Conservation (phyloP, 2,113 vertebrate genomes). For the Pleuronectes platessa region DNA sequence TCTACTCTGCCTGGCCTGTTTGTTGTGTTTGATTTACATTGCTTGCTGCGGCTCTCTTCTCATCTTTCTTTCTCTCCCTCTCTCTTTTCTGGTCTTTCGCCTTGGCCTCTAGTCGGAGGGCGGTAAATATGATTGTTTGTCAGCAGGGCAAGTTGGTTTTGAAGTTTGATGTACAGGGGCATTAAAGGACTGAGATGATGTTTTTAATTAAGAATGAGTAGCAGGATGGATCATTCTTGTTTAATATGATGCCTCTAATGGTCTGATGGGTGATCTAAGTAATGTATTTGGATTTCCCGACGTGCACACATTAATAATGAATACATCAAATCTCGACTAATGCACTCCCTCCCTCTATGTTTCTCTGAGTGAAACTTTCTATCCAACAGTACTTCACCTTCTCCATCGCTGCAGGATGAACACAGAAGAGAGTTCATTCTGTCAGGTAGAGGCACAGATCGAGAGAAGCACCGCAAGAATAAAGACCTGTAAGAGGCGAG, state of each 20-base stretch:
- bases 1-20: conserved; percentile 22
- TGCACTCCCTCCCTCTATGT: background rate
- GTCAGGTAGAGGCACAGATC: too few species aligned
- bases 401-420: background rate
- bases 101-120: background rate
- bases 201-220: background rate
- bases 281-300: background rate
- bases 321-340: background rate
- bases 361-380: background rate
- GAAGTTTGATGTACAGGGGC: background rate
- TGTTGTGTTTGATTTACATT: conserved; percentile 40
- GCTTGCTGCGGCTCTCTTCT: conserved; percentile 31
- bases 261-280: background rate
- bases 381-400: background rate
- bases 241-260: background rate
- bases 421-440: background rate
- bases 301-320: background rate
- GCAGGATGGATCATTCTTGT: background rate
- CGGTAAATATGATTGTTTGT: background rate
- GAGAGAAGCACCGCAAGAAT: too few species aligned
- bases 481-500: too few species aligned
- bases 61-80: background rate
- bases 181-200: background rate
- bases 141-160: background rate
- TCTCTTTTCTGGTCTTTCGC: background rate